Evolutionary conservation across 2,113 vertebrate species (phyloP), one percentile per base, ranked within the genome.

Genomic region (Cisticola juncidis): DNA sequence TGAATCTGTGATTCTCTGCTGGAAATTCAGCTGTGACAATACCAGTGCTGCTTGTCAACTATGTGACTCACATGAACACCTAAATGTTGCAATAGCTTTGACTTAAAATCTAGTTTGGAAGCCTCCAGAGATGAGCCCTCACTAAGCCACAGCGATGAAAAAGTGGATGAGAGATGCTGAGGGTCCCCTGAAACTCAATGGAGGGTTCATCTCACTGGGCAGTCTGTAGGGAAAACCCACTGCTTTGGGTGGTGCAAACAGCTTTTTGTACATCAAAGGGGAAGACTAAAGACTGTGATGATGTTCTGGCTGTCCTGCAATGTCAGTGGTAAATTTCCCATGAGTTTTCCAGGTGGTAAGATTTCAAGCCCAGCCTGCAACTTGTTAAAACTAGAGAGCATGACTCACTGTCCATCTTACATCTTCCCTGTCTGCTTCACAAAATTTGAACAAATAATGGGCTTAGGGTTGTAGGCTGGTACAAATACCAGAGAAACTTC

Each of bases 251-350:
- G 11, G 31, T 33, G 38, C 9, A 14, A 78, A 40, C 22, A 57
- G 74, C 9, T 54, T 90, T 95, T 77, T 80, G 50, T 28, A 80
- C 64, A 62, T 50, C 82, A 82, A 80, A 92, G 42, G 6, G 29
- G 12, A 81, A 77, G 45, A 62, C 62, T 54, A 86, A 95, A 95
- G 54, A 50, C 58, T 20, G 25, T 35, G 74, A 23, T 31, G 58
- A 23, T 57, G 50, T 23, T 57, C 48, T 80, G 66, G 15, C 8
- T n/a, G n/a, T 80, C 42, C 66, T 88, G 20, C 7, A 1, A 4
- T 24, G 14, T 24, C 3, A 7, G 71, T 51, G 38, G 71, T 17
- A 68, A 60, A 31, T 71, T 70, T 68, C 47, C 68, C 58, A 51
- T 4, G 1, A 72, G 2, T 17, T 94, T 93, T 56, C 64, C 64